phyloP scores from a whole-genome alignment of 2,797 vertebrate species.

The Hippoglossus hippoglossus region DNA sequence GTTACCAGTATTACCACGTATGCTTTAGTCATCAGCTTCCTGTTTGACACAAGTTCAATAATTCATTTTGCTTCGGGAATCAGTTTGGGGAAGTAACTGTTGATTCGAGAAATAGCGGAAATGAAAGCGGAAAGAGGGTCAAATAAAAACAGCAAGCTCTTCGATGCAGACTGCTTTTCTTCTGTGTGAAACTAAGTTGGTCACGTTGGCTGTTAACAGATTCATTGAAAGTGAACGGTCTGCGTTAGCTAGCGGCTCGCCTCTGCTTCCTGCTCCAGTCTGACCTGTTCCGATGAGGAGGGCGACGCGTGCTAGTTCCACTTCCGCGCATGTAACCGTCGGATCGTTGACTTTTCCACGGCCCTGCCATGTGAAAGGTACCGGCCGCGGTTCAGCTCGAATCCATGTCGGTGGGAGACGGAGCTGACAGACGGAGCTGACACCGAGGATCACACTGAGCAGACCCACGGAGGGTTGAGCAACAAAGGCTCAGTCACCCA shows the following conservation, averaged over 20 bases:
- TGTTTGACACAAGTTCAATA: background rate
- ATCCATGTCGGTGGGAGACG: slow-evolving; percentile 46
- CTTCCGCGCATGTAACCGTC: slow-evolving; percentile 51
- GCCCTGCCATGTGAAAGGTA: slow-evolving; percentile 68
- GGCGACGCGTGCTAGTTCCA: slow-evolving; percentile 46
- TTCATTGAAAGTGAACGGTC: slow-evolving; percentile 52
- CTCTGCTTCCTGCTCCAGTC: slow-evolving; percentile 21
- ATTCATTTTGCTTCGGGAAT: background rate
- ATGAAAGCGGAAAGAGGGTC: too few species aligned
- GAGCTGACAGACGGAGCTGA: background rate
- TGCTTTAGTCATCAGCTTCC: background rate
- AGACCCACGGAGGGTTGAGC: slow-evolving; percentile 24
- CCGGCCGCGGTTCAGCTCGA: slow-evolving; percentile 24
- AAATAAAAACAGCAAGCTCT: too few species aligned
- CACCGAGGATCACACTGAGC: background rate
- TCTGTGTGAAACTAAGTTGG: too few species aligned
- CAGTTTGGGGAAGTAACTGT: background rate
- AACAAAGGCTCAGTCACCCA: slow-evolving; percentile 23
- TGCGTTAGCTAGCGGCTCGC: slow-evolving; percentile 47
- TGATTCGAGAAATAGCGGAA: background rate
- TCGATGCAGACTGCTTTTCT: too few species aligned
- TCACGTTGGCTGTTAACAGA: slow-evolving; percentile 31
- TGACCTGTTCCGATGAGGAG: slow-evolving; percentile 64
- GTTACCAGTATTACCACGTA: background rate
- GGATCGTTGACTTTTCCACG: slow-evolving; percentile 43